These are phyloP conservation scores for Macquaria australasica DNA, from an alignment of 2,113 vertebrate genomes.

Conservation along the genomic window DNA sequence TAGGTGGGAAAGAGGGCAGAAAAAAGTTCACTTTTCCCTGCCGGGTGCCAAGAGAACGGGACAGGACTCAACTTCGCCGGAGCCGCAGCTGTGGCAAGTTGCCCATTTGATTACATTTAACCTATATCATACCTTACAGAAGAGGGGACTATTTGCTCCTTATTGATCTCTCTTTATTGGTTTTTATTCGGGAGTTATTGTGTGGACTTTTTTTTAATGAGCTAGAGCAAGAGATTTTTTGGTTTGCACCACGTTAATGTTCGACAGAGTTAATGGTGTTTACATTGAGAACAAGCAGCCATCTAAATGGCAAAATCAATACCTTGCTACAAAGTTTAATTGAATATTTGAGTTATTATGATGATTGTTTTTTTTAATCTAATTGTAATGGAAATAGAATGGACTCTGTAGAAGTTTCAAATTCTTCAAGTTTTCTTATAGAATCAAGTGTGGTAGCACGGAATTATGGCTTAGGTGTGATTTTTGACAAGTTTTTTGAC, in stretches of 20 bases:
- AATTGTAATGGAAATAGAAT: background rate
- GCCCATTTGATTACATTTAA: conserved; percentile 83
- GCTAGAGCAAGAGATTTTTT: conserved; percentile 24
- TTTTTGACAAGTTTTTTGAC: conserved; percentile 42
- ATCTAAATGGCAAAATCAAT: background rate
- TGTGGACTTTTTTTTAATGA: background rate
- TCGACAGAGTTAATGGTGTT: background rate
- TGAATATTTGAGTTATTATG: background rate
- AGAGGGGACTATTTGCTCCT: conserved; percentile 21
- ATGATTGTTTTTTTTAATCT: background rate
- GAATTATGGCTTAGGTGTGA: background rate
- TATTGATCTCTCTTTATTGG: conserved; percentile 38
- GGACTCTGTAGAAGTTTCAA: background rate
- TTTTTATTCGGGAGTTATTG: background rate
- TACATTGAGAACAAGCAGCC: background rate
- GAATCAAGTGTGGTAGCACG: background rate
- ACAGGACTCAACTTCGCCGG: conserved; percentile 85
- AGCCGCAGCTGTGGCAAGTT: conserved; percentile 92
- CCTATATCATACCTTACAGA: conserved; percentile 45
- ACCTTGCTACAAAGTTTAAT: background rate
- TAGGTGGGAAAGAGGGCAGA: conserved; percentile 91
- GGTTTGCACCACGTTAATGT: conserved; percentile 8
- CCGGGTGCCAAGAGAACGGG: conserved; percentile 88
- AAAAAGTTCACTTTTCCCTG: conserved; percentile 91
- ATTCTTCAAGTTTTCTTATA: background rate